These are phyloP conservation scores for Melitaea cinxia DNA, from an alignment of 1,140 invertebrate species.

Conservation along the genomic window DNA sequence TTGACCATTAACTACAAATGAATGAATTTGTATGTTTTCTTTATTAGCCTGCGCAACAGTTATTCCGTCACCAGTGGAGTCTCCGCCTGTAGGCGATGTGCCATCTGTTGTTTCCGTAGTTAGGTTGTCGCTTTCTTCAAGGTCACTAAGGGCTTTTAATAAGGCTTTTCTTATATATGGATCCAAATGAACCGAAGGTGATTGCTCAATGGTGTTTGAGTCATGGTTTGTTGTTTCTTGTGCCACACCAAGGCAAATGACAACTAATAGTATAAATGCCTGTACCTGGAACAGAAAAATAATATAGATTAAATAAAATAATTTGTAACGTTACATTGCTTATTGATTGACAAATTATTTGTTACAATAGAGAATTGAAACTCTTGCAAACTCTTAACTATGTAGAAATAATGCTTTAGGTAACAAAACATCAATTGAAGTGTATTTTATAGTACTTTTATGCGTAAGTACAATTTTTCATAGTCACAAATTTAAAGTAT, in stretches of 20 bases:
- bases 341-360: no score
- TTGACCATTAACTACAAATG: slow-evolving; percentile 77
- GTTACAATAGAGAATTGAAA: no score
- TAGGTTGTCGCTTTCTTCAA: slow-evolving; percentile 82
- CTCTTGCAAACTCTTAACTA: no score
- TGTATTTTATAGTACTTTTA: no score
- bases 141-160: slow-evolving; percentile 86
- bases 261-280: slow-evolving; percentile 46
- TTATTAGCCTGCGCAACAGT: slow-evolving; percentile 43
- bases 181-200: slow-evolving; percentile 76
- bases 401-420: no score
- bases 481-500: no score
- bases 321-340: no score
- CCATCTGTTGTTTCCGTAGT: slow-evolving; percentile 51
- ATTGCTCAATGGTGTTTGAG: slow-evolving; percentile 69
- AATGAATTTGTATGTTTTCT: slow-evolving; percentile 65
- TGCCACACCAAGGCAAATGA: slow-evolving; percentile 48
- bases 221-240: slow-evolving; percentile 67
- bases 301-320: slow-evolving; percentile 19
- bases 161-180: slow-evolving; percentile 86
- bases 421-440: no score
- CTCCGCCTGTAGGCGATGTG: slow-evolving; percentile 53
- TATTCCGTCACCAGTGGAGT: slow-evolving; percentile 51
- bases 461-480: no score
- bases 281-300: slow-evolving; percentile 58